A percentile compares a stretch with the other conserved stretches of the same genome.
These are phyloP conservation scores for Zygaena filipendulae DNA, from an alignment of 2,888 invertebrate genomes.

Conservation along the genomic window DNA sequence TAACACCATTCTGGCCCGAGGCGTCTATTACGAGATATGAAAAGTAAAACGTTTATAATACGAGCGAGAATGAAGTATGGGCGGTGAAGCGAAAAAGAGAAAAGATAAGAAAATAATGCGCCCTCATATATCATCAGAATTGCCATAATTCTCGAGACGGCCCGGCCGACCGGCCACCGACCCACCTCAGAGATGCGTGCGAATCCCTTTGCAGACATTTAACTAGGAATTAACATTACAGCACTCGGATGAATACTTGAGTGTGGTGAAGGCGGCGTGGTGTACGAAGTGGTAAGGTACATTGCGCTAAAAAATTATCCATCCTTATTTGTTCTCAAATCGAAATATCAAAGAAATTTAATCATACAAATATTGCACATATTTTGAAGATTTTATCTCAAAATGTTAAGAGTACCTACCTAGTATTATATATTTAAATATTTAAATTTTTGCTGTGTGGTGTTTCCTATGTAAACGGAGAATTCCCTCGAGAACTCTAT, in stretches of 20 bases:
- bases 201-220: conserved; percentile 53
- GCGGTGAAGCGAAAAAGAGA: conserved; percentile 62
- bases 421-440: too few relatives aligned
- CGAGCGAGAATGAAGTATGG: conserved; percentile 59
- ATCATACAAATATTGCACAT: too few relatives aligned
- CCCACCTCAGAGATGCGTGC: conserved; percentile 49
- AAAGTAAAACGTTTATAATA: conserved; percentile 63
- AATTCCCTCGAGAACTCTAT: too few relatives aligned
- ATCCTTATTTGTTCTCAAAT: too few relatives aligned
- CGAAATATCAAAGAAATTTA: too few relatives aligned
- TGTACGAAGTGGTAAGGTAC: neutral
- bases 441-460: too few relatives aligned
- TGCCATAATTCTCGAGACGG: conserved; percentile 55
- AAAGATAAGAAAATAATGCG: conserved; percentile 68
- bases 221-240: conserved; percentile 43
- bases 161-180: conserved; percentile 43
- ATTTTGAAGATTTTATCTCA: too few relatives aligned
- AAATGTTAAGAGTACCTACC: too few relatives aligned
- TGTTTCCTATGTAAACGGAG: too few relatives aligned
- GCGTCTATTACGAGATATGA: conserved; percentile 54
- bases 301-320: too few relatives aligned
- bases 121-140: conserved; percentile 66
- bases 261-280: neutral
- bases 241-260: neutral
- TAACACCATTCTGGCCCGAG: conserved; percentile 43